A percentile compares a stretch with the other conserved stretches of the same genome.
Evolutionary conservation across 1,140 invertebrate genomes (phyloP).

Genomic region (Camponotus floridanus): DNA sequence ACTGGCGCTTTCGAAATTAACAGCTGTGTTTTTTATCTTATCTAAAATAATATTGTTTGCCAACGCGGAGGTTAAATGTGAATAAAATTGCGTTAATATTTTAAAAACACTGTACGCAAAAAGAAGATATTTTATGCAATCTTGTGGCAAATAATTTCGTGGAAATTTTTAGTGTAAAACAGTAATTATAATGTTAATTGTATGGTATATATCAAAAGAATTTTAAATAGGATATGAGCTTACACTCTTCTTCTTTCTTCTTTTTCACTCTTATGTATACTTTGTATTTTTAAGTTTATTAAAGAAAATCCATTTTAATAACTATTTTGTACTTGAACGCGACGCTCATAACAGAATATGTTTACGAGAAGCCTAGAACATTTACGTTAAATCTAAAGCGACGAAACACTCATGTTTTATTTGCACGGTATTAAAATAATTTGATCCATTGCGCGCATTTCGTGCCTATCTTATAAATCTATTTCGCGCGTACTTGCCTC

Average conservation of each 20-base stretch:
- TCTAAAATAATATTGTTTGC: conserved; percentile 58
- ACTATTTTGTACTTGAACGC: background rate
- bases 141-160: conserved; percentile 23
- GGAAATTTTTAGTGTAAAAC: conserved; percentile 10
- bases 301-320: conserved; percentile 16
- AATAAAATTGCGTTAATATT: conserved; percentile 13
- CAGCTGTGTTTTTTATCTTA: conserved; percentile 69
- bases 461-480: background rate
- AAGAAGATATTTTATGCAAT: background rate
- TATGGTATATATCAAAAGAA: background rate
- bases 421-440: conserved; percentile 1
- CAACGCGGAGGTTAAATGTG: background rate
- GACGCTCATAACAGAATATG: background rate
- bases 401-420: background rate
- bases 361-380: background rate
- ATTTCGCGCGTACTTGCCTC: conserved; percentile 1
- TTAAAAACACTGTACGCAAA: background rate
- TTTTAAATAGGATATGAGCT: background rate
- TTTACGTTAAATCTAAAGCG: background rate
- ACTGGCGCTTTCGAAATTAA: conserved; percentile 38
- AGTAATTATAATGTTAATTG: background rate
- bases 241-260: no score
- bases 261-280: no score
- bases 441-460: background rate
- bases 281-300: background rate